Evolutionary conservation across 1,140 invertebrate genomes (phyloP), one percentile per base, ranked within the genome.

Genomic region (Drosophila aff.): DNA sequence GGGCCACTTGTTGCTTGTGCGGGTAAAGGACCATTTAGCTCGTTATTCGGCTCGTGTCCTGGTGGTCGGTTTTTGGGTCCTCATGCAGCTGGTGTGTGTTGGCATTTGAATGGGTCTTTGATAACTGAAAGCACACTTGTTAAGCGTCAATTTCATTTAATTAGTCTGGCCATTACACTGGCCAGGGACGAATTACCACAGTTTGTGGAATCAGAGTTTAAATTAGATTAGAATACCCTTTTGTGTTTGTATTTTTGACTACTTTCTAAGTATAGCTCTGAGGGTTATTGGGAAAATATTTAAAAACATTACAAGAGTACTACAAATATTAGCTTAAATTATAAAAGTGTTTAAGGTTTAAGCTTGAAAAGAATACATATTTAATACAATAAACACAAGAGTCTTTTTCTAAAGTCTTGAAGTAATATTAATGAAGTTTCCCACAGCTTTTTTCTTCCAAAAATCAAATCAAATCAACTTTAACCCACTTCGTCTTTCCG

Each of bases 1-100:
- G 41, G n/a, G 52, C 47, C 65, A 81, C 78, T 75, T 81, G 83
- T 82, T 84, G 81, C 49, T 62, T 65, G 47, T 63, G 43, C n/a
- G 18, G 55, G 26, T 16, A 64, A 65, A 67, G 44, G 18, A 13
- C 43, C 31, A 36, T 23, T 21, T 36, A 68, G 65, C 44, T 68
- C 26, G 65, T 68, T 65, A 31, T 65, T 47, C 15, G 23, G 23
- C n/a, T 40, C 13, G 21, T 65, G 46, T 53, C 44, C 38, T 61
- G 57, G 59, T 64, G 69, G 33, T 46, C 28, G 57, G 47, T 10
- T 33, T 71, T 73, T 28, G 41, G 66, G 47, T 13, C 23, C 21
- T 9, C 26, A 72, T 23, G 6, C 31, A 7, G 26, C 44, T 23
- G 38, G 49, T 11, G 38, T 71, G 38, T 59, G 31, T 57, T 36